These are phyloP conservation scores for Uropetala carovei DNA, from an alignment of 2,888 invertebrate species.

Conservation along the genomic window DNA sequence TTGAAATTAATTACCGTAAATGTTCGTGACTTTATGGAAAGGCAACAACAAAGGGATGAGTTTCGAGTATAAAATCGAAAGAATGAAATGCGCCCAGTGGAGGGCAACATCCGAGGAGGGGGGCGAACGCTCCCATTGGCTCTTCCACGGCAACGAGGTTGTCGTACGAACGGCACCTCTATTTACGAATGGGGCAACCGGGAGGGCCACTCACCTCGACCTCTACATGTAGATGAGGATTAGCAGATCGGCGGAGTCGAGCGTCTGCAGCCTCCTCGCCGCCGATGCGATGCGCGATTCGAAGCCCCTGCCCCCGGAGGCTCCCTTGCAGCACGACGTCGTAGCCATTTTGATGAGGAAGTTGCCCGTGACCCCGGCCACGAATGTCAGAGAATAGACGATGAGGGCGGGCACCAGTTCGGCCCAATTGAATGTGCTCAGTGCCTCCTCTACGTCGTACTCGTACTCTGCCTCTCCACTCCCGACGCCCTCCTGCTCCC, in stretches of 20 bases:
- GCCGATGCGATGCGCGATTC: constrained; percentile 75
- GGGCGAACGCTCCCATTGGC: constrained; percentile 76
- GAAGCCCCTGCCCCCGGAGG: constrained; percentile 76
- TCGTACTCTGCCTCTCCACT: constrained; percentile 72
- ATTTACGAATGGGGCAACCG: constrained; percentile 75
- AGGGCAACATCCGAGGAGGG: too few relatives aligned
- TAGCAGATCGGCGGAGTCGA: constrained; percentile 83
- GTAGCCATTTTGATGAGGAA: constrained; percentile 77
- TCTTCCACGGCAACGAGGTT: constrained; percentile 76
- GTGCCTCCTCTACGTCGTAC: constrained; percentile 77
- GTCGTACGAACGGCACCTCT: constrained; percentile 75
- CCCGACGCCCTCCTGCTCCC: background rate
- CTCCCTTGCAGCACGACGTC: constrained; percentile 75
- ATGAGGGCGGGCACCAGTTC: constrained; percentile 79
- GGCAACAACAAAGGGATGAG: too few relatives aligned
- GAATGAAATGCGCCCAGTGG: too few relatives aligned
- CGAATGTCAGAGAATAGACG: constrained; percentile 79
- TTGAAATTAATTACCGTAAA: too few relatives aligned
- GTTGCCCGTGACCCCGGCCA: constrained; percentile 80
- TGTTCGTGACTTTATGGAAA: too few relatives aligned
- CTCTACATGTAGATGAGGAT: constrained; percentile 83
- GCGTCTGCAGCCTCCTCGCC: constrained; percentile 76
- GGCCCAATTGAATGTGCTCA: constrained; percentile 76
- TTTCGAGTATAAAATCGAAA: too few relatives aligned
- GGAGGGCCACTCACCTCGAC: constrained; percentile 81